Percentiles rank a stretch among this genome's conserved stretches.
These are phyloP conservation scores for Urechis unicinctus DNA, from an alignment of 2,888 invertebrate genomes.

Conservation along the genomic window DNA sequence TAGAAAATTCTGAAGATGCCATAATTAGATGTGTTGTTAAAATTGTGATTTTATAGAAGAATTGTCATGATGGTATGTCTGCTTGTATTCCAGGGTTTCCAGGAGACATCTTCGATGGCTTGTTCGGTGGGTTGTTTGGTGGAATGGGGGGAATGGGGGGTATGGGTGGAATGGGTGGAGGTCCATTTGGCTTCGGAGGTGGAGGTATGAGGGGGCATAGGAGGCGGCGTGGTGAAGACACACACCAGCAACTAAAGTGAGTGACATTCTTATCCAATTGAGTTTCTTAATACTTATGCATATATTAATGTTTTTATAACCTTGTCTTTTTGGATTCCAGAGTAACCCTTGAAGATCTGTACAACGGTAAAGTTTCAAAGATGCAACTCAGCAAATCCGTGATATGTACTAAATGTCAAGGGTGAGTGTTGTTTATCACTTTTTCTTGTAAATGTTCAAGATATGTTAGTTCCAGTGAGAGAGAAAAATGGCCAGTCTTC, in stretches of 20 bases:
- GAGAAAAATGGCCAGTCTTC: too few species aligned
- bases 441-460: too few species aligned
- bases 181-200: slow-evolving; percentile 23
- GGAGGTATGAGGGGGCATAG: slow-evolving; percentile 43
- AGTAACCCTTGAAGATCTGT: slow-evolving; percentile 83
- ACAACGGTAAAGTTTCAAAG: slow-evolving; percentile 79
- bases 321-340: slow-evolving; percentile 42
- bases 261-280: slow-evolving; percentile 19
- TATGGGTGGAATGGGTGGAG: slow-evolving; percentile 23
- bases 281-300: background rate
- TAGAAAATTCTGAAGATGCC: too few species aligned
- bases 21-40: too few species aligned
- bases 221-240: slow-evolving; percentile 64
- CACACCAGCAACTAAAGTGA: slow-evolving; percentile 71
- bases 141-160: slow-evolving; percentile 23
- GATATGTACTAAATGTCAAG: slow-evolving; percentile 70
- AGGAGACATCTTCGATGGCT: slow-evolving; percentile 43
- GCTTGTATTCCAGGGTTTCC: slow-evolving; percentile 25
- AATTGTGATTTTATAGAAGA: too few species aligned
- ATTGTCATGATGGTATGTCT: too few species aligned
- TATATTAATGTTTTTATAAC: background rate
- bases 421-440: too few species aligned
- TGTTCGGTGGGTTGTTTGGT: slow-evolving; percentile 48
- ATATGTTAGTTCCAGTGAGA: too few species aligned
- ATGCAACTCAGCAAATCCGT: slow-evolving; percentile 76